Base-by-base conservation (phyloP, 2,113 vertebrate species). In the Pteronura brasiliensis region DNA sequence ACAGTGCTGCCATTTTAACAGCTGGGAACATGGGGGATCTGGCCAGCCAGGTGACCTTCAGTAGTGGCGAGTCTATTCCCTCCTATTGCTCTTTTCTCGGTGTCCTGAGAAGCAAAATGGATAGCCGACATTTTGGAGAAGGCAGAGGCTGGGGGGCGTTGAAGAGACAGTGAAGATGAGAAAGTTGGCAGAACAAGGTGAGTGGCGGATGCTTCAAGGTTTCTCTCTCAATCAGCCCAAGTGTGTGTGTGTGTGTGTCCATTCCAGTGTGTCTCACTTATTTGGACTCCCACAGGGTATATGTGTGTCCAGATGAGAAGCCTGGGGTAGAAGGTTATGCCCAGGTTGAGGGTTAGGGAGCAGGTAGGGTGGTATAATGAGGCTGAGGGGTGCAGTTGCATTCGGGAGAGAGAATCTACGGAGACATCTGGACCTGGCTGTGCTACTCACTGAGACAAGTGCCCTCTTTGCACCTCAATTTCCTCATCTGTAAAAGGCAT, bases 21-120 rank as follows among this genome's bases (percentile, higher is more conserved):
- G 17, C 23, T 21, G 0, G 18, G 12, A 14, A 9, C 6, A 55
- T 0, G 13, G n/a, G 31, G 21, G 11, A 6, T 14, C 8, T 34
- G 55, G 31, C 31, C 0, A 0, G 11, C 15, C 13, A 5, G 15
- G 2, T 15, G 39, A 85, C 21, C 0, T 12, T 25, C 31, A 25
- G 39, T 39, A 11, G n/a, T 31, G 29, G 55, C 3, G 13, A 20
- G 20, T 13, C n/a, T 5, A 3, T 36, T 52, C 12, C 39, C 34
- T 71, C 55, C 2, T 2, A 29, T 21, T 55, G n/a, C 27, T 80
- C 21, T 92, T 47, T 49, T 27, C 52, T 31, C 12, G 0, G 21
- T 55, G 8, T 69, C 11, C 20, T 88, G 63, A 74, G 44, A 72
- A 47, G 25, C 29, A 55, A 47, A 34, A 23, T 14, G 25, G 8